Evolutionary conservation across 2,797 vertebrate genomes (phyloP), one percentile per base, ranked within the genome.

Genomic region (Phaenicophaeus curvirostris): DNA sequence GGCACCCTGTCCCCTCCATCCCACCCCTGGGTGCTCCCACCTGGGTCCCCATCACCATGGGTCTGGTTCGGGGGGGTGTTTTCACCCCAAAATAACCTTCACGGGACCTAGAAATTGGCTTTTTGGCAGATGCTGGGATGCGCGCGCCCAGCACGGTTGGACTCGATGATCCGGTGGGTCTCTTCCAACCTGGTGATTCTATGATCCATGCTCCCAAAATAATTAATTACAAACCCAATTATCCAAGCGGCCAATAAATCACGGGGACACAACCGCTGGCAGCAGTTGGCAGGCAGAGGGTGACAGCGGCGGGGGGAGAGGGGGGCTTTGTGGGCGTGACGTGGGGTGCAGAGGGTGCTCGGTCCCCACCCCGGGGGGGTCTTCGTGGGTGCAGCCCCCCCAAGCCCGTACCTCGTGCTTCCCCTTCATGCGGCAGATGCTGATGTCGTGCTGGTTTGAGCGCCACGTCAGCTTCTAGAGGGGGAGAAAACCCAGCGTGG

Each of bases 341-440:
- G 18, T 1, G 2, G 50, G 41, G 21, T 42, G 77, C 63, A 72
- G 58, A 27, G 71, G 58, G 57, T 12, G 81, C 69, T 24, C 9
- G 1, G 30, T 9, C 4, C 48, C 72, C 30, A 23, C n/a, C 16
- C n/a, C n/a, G n/a, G 0, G 13, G 77, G 91, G 92, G 77, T n/a
- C 44, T 27, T 30, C 3, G 0, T 8, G 51, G 65, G 53, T 8
- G 15, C 31, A 1, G 37, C 3, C 3, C 35, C 13, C 92, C 37
- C 17, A n/a, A 27, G 42, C 6, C 59, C 89, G 86, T 94, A 99
- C 99, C 98, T 99, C 99, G 25, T 99, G 99, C 59, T 99, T 99
- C 88, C 99, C 99, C 97, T 99, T 99, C 99, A 99, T 99, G 76
- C 98, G 97, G 96, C 99, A 99, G 97, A 99, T 99, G 95, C 98